Percentiles rank a stretch among this genome's conserved stretches.
Conservation (phyloP, 1,140 invertebrate species). For the Diuraphis noxia region DNA sequence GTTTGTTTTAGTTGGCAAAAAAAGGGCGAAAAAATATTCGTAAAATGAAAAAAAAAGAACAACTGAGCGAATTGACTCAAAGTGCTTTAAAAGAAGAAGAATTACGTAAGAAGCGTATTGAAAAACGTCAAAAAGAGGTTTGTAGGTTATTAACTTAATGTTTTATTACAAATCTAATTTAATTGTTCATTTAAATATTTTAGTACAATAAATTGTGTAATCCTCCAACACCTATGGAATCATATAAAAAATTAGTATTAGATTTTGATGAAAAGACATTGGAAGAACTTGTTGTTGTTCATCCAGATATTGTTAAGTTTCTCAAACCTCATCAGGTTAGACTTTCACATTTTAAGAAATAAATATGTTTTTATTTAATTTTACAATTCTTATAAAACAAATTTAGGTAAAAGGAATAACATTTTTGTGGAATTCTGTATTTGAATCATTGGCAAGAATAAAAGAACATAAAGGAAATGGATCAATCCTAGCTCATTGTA, state of each 20-base stretch:
- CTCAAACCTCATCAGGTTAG: conserved; percentile 89
- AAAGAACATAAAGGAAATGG: conserved; percentile 77
- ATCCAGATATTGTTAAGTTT: conserved; percentile 78
- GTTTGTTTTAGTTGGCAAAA: conserved; percentile 57
- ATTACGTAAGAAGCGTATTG: conserved; percentile 82
- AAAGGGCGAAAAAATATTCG: conserved; percentile 79
- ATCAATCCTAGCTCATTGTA: conserved; percentile 93
- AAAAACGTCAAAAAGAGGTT: conserved; percentile 82
- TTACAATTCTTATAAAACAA: not conserved
- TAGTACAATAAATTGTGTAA: conserved; percentile 79
- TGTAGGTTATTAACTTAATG: conserved; percentile 49
- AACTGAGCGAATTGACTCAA: conserved; percentile 79
- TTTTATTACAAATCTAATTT: not conserved
- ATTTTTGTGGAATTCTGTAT: conserved; percentile 96
- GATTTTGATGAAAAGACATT: conserved; percentile 85
- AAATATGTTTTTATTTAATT: not conserved
- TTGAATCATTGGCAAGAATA: conserved; percentile 82
- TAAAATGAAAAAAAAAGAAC: conserved; percentile 78
- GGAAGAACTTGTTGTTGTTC: conserved; percentile 77
- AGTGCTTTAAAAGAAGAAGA: conserved; percentile 87
- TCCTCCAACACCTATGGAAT: conserved; percentile 62
- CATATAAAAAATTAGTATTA: conserved; percentile 76
- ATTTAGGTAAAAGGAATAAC: conserved; percentile 79
- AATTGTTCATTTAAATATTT: conserved; percentile 44
- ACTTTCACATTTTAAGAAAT: not conserved